Base-by-base conservation (phyloP, 2,113 vertebrate genomes). In the Rhinoptilus africanus region DNA sequence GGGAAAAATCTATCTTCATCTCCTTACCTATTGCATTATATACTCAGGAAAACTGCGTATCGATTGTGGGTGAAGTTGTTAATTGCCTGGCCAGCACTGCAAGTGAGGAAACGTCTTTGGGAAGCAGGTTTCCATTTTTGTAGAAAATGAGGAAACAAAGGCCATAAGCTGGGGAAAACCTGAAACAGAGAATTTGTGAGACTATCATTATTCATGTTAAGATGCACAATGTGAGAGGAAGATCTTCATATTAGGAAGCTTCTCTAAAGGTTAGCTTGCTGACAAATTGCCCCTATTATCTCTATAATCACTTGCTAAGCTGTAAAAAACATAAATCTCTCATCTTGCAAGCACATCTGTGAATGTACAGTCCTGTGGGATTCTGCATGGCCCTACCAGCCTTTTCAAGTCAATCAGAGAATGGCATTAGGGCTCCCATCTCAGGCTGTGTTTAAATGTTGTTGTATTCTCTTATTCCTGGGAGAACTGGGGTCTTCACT, bases 1-100 rank as follows among this genome's bases (percentile, higher is more conserved):
- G 48, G 79, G 88, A 93, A 68, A 84, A 72, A 96, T 91, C 92
- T 75, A 34, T 94, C 51, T 88, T 95, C 69, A 72, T 80, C 72
- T 93, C 83, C 74, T 87, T 92, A 48, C 54, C 51, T 90, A 72
- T 73, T 56, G n/a, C 57, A 81, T 83, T 84, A 94, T 62, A 68
- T 54, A 68, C 72, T 79, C 56, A 37, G 47, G 39, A 87, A 91
- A 92, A 89, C 72, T 71, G 26, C 0, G 0, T 93, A 93, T 90
- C 71, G 90, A 96, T 94, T 57, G 64, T 43, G 43, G 13, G 35
- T 84, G 60, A 93, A 95, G 43, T 64, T 88, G 41, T 91, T 89
- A 60, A 92, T 94, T 92, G 39, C 64, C 51, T 89, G 76, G 30
- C 30, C 68, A 86, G 68, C 35, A 41, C 22, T 83, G 62, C 53